phyloP scores from a whole-genome alignment of 2,113 vertebrate genomes.

The Chionodraco myersi region DNA sequence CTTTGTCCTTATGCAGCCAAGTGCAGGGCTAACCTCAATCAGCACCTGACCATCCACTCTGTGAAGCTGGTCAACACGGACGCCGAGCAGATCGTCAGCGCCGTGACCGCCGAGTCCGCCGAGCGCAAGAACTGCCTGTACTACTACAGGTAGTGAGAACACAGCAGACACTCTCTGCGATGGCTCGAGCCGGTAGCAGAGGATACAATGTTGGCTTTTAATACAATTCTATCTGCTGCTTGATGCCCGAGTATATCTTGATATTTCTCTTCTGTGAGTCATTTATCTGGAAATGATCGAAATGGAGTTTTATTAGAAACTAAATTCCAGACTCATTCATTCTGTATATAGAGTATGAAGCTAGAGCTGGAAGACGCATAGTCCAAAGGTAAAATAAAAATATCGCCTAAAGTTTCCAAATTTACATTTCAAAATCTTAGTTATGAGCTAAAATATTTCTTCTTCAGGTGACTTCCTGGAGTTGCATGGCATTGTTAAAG shows the following conservation, averaged over 20 bases:
- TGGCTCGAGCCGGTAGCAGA: neutral
- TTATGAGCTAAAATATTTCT: neutral
- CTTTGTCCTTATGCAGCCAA: slow-evolving; percentile 99
- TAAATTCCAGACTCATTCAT: neutral
- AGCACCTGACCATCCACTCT: slow-evolving; percentile 98
- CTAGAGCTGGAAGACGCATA: neutral
- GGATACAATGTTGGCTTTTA: neutral
- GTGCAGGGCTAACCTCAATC: slow-evolving; percentile 98
- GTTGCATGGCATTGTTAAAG: too few relatives aligned
- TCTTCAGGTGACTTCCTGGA: too few relatives aligned
- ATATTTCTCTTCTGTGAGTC: neutral
- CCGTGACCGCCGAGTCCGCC: slow-evolving; percentile 89
- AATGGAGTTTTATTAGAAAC: neutral
- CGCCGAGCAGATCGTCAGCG: slow-evolving; percentile 94
- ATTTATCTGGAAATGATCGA: neutral
- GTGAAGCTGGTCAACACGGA: slow-evolving; percentile 98
- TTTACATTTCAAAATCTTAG: neutral
- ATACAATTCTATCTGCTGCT: neutral
- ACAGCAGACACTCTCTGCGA: neutral
- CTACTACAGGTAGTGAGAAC: slow-evolving; percentile 91
- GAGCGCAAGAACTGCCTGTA: slow-evolving; percentile 95
- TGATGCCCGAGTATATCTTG: neutral
- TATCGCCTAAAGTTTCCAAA: neutral
- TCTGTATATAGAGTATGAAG: neutral
- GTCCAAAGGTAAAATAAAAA: neutral